Conservation (phyloP, 1,140 invertebrate species). For the Episyrphus balteatus region DNA sequence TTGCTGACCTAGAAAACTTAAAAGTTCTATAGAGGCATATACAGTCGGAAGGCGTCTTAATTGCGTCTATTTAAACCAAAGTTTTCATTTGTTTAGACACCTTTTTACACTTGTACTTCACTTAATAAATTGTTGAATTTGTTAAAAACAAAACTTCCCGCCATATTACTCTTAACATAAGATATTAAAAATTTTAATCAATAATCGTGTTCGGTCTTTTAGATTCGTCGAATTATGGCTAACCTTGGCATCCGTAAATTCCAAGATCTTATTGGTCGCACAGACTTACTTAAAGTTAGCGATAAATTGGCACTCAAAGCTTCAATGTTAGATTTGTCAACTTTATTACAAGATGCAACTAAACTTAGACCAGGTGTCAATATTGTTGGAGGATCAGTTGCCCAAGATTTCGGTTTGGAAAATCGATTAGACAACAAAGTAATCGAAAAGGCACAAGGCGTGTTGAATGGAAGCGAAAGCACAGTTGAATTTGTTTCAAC, state of each 20-base stretch:
- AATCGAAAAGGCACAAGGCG: slow-evolving; percentile 60
- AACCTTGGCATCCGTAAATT: slow-evolving; percentile 78
- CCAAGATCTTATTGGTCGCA: slow-evolving; percentile 89
- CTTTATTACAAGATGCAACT: slow-evolving; percentile 80
- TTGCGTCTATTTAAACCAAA: no score
- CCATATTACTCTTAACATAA: background rate
- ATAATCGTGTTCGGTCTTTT: no score
- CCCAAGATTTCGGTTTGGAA: slow-evolving; percentile 84
- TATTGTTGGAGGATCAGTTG: slow-evolving; percentile 78
- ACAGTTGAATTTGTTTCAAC: slow-evolving; percentile 63
- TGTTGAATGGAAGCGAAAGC: slow-evolving; percentile 60
- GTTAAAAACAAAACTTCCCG: slow-evolving; percentile 6
- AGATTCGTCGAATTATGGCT: slow-evolving; percentile 81
- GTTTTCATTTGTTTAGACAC: no score
- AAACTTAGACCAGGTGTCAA: slow-evolving; percentile 81
- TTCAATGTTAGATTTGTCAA: slow-evolving; percentile 69
- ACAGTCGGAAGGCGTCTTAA: no score
- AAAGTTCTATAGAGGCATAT: no score
- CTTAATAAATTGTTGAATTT: slow-evolving; percentile 2
- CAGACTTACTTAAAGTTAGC: slow-evolving; percentile 69
- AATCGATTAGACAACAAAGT: slow-evolving; percentile 78
- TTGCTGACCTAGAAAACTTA: no score
- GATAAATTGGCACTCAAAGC: slow-evolving; percentile 65
- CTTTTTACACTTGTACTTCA: no score
- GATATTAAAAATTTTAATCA: background rate